Evolutionary conservation across 1,140 invertebrate genomes (phyloP).

Genomic region (Forficula auricularia): DNA sequence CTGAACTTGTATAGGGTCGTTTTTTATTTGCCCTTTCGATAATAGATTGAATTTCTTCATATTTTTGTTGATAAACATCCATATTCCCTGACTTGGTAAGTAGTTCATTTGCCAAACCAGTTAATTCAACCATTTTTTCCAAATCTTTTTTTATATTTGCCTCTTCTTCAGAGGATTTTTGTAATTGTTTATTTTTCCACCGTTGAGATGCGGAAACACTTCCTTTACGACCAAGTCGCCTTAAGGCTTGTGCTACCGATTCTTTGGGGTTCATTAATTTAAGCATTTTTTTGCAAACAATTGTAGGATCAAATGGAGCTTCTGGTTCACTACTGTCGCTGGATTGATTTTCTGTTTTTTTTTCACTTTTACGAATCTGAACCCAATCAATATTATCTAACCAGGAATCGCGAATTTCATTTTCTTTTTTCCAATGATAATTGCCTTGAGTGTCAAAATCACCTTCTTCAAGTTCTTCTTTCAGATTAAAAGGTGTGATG

Average conservation of each 20-base stretch:
- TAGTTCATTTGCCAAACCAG: too few species aligned
- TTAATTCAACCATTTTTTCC: too few species aligned
- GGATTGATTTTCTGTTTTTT: conserved; percentile 29
- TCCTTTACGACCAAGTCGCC: conserved; percentile 66
- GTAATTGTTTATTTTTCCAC: too few species aligned
- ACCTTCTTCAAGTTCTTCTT: conserved; percentile 91
- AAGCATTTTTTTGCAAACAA: conserved; percentile 61
- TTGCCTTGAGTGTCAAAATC: conserved; percentile 90
- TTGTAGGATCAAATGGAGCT: conserved; percentile 38
- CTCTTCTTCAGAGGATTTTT: too few species aligned
- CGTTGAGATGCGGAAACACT: too few species aligned
- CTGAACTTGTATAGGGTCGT: too few species aligned
- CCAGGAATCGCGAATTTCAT: conserved; percentile 83
- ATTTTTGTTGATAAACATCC: too few species aligned
- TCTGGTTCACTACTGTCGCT: conserved; percentile 35
- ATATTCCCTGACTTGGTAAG: too few species aligned
- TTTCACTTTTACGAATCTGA: too few species aligned
- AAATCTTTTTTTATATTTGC: too few species aligned
- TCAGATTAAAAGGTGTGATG: conserved; percentile 97
- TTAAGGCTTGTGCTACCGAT: conserved; percentile 65
- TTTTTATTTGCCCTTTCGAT: too few species aligned
- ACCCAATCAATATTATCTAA: conserved; percentile 95
- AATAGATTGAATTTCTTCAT: too few species aligned
- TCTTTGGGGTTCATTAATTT: conserved; percentile 66
- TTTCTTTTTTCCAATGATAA: conserved; percentile 82